Evolutionary conservation across 1,140 invertebrate species (phyloP).

Genomic region (Ephestia elutella): DNA sequence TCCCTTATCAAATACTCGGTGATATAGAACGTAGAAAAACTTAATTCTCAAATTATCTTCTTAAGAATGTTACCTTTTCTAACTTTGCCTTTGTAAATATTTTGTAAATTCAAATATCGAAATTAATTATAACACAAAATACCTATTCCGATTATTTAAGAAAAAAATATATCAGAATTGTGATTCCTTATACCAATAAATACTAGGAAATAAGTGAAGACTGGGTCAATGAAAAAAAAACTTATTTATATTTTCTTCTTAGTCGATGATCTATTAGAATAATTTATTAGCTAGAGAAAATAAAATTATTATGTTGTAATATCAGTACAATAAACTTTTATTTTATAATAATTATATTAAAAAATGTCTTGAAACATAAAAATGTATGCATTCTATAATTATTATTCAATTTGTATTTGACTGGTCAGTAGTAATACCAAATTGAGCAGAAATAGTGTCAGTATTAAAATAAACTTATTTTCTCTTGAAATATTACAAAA

Average conservation of each 20-base stretch:
- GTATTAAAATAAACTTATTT: background rate
- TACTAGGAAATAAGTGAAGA: background rate
- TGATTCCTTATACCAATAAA: background rate
- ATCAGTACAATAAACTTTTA: no score
- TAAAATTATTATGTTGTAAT: background rate
- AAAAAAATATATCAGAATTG: background rate
- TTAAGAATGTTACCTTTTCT: background rate
- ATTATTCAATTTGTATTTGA: no score
- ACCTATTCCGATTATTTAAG: background rate
- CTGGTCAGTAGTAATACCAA: no score
- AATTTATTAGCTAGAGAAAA: background rate
- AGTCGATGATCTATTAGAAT: background rate
- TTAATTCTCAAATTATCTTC: background rate
- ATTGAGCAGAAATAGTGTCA: background rate
- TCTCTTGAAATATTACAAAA: background rate
- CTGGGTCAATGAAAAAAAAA: slow-evolving; percentile 3
- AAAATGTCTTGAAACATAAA: no score
- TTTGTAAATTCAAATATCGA: background rate
- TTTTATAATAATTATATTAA: no score
- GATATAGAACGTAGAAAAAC: slow-evolving; percentile 11
- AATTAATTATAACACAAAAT: background rate
- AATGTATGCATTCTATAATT: no score
- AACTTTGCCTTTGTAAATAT: background rate
- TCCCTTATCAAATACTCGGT: slow-evolving; percentile 13
- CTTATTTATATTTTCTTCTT: background rate